These are phyloP conservation scores for Rostratula benghalensis DNA, from an alignment of 2,113 vertebrate genomes.

Conservation along the genomic window DNA sequence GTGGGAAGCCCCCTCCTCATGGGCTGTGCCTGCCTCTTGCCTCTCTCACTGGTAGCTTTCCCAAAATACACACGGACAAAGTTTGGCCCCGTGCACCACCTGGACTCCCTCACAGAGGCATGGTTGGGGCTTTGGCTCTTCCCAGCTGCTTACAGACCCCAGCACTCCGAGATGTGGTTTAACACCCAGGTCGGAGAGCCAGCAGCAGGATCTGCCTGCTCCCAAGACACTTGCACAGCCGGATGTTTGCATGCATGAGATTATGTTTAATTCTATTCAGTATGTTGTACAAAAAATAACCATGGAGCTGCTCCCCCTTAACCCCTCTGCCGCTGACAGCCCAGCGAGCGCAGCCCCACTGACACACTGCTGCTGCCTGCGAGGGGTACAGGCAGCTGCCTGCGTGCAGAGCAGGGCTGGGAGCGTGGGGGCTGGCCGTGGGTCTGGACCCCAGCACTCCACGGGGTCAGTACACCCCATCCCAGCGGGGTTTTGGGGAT, in stretches of 20 bases:
- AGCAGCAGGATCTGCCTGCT: neutral
- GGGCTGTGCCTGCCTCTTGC: neutral
- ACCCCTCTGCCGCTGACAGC: neutral
- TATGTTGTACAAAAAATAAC: neutral
- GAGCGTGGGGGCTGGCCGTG: neutral
- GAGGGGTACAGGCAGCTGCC: neutral
- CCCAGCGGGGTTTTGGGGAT: neutral
- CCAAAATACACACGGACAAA: accelerated
- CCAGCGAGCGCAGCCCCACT: accelerated
- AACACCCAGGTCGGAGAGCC: neutral
- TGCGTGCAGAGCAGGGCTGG: accelerated
- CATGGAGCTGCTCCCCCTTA: neutral
- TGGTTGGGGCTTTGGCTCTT: neutral
- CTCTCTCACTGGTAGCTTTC: neutral
- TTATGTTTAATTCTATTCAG: neutral
- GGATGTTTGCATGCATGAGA: neutral
- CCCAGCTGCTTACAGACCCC: neutral
- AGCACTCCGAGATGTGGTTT: neutral
- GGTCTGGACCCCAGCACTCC: neutral
- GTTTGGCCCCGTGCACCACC: neutral
- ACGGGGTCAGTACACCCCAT: accelerated
- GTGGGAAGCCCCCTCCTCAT: neutral
- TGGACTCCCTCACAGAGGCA: accelerated
- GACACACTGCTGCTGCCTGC: neutral
- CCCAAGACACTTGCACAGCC: neutral